Base-by-base conservation (phyloP, 2,888 invertebrate species). In the Anoplius nigerrimus region DNA sequence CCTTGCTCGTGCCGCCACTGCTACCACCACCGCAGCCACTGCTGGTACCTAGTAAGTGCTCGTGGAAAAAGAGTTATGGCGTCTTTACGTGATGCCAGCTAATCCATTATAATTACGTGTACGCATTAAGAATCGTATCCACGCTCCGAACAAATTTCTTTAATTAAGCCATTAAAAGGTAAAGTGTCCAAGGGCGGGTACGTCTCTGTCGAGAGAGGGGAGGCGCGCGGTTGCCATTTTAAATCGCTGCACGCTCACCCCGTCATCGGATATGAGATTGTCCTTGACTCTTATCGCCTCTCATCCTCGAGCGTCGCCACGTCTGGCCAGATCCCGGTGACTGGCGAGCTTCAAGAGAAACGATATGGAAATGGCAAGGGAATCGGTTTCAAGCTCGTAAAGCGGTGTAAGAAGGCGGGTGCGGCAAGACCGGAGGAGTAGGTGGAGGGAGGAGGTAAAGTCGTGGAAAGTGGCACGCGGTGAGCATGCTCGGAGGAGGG, bases 301-400 rank as follows among this genome's bases (percentile, higher is more conserved):
- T 34, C 34, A 34, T 34, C 34, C 34, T 48, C 48, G 11, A 16
- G 48, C 48, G 6, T 48, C 48, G 48, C n/a, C 48, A 18, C n/a
- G 18, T 16, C 18, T 18, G 48, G n/a, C 18, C 48, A 18, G n/a
- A 42, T 42, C 13, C 42, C 48, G 48, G 11, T 13, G 11, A 13
- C 18, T 48, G 5, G 18, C 48, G 16, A 48, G 48, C n/a, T n/a
- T n/a, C n/a, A n/a, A n/a, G 48, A 4, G 8, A 18, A 15, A 16
- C 18, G 16, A 18, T 16, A 48, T 48, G 48, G 16, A 48, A 48
- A 48, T 48, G 5, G 2, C 16, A 13, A 48, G 48, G 11, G 48
- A 48, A 48, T 48, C 48, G 48, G n/a, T 48, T 16, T 48, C 16
- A n/a, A 16, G 48, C 18, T 48, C 48, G 48, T 48, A 48, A 48